These are phyloP conservation scores for Parasteatoda tepidariorum DNA, from an alignment of 1,140 invertebrate genomes.

Conservation along the genomic window DNA sequence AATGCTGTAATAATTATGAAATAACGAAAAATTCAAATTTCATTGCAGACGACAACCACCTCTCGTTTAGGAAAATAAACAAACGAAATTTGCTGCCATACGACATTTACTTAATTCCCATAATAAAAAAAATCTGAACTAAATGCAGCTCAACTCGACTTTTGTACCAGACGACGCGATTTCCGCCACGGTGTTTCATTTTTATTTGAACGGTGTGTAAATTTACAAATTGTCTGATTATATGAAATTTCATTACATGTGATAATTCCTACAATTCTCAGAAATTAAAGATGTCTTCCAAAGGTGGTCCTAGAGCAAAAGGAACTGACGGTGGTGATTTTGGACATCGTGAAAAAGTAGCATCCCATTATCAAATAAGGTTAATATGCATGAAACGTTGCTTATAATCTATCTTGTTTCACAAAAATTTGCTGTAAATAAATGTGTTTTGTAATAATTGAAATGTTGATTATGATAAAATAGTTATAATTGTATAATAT, in stretches of 20 bases:
- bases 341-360: slow-evolving; percentile 63
- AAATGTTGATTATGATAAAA: too few species aligned
- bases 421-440: background rate
- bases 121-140: background rate
- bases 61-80: background rate
- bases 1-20: too few species aligned
- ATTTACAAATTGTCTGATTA: background rate
- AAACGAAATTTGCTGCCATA: background rate
- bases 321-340: slow-evolving; percentile 65
- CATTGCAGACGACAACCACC: background rate
- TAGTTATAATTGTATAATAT: too few species aligned
- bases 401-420: background rate
- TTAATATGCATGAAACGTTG: slow-evolving; percentile 8
- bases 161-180: background rate
- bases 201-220: background rate
- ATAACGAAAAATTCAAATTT: too few species aligned
- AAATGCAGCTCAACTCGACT: background rate
- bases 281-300: slow-evolving; percentile 62
- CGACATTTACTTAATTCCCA: background rate
- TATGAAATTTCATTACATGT: background rate
- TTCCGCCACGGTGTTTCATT: background rate
- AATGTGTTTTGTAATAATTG: too few species aligned
- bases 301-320: slow-evolving; percentile 59
- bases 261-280: too few species aligned
- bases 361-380: slow-evolving; percentile 64